phyloP scores from a whole-genome alignment of 2,113 vertebrate genomes.

The Ophthalmolycus amberensis region DNA sequence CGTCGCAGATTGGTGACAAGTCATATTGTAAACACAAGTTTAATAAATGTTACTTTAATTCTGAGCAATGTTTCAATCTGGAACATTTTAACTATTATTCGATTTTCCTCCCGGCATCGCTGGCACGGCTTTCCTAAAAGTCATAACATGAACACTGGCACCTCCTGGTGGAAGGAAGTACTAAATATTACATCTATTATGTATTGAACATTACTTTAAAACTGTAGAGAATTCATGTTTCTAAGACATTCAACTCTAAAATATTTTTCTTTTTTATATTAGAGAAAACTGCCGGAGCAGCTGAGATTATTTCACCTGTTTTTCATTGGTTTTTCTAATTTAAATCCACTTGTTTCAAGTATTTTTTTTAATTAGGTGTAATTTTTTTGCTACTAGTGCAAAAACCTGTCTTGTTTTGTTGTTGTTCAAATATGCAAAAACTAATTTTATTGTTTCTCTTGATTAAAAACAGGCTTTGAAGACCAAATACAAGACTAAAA shows the following conservation, averaged over 20 bases:
- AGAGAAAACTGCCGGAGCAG: not conserved
- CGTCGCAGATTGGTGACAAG: not conserved
- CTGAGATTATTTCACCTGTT: not conserved
- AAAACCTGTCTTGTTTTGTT: not conserved
- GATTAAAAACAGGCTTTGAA: not conserved
- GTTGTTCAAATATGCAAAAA: not conserved
- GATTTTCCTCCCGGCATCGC: not conserved
- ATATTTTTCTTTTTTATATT: not conserved
- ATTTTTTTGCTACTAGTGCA: not conserved
- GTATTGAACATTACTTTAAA: too few species aligned
- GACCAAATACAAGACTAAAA: not conserved
- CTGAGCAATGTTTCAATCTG: not conserved
- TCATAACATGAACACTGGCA: constrained; percentile 56
- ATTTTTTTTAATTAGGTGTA: not conserved
- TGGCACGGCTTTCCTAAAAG: not conserved
- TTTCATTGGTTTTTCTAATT: not conserved
- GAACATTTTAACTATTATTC: not conserved
- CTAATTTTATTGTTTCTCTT: not conserved
- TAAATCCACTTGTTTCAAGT: not conserved
- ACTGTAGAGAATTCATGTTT: not conserved
- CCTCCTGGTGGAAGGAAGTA: constrained; percentile 64
- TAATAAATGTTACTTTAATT: not conserved
- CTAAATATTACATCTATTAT: not conserved
- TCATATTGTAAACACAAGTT: not conserved
- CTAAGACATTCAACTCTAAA: not conserved